phyloP scores from a whole-genome alignment of 2,888 invertebrate species.

The Sipha maydis region DNA sequence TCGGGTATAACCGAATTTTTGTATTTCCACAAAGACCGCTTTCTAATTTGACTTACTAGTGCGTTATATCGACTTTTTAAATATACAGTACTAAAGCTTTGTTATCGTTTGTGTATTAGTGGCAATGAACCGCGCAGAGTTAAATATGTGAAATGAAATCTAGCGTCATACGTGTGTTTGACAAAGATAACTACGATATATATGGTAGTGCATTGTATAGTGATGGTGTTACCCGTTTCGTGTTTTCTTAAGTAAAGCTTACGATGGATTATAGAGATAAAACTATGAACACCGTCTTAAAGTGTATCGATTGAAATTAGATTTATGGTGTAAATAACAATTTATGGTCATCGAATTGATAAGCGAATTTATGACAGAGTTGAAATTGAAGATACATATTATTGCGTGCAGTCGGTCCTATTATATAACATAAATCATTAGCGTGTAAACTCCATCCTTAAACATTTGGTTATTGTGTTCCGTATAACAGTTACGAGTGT shows the following conservation, averaged over 20 bases:
- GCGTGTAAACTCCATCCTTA: background rate
- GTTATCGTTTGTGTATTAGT: background rate
- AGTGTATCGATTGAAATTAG: background rate
- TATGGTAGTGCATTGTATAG: background rate
- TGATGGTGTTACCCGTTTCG: background rate
- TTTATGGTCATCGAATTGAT: background rate
- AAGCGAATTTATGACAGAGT: background rate
- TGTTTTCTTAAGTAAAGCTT: slow-evolving; percentile 11
- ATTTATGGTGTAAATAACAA: background rate
- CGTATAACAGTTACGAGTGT: background rate
- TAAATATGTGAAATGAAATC: background rate
- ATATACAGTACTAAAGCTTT: background rate
- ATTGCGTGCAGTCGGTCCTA: background rate
- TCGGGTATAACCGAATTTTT: background rate
- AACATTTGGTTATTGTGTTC: background rate
- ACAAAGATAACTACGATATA: background rate
- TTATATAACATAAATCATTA: background rate
- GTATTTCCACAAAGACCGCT: background rate
- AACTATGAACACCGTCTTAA: background rate
- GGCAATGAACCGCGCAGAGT: background rate
- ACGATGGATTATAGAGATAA: background rate
- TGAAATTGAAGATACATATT: background rate
- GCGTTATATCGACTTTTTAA: too few relatives aligned
- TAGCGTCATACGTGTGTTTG: background rate
- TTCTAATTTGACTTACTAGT: background rate